phyloP scores from a whole-genome alignment of 2,113 vertebrate genomes.

The Epinephelus fuscoguttatus region DNA sequence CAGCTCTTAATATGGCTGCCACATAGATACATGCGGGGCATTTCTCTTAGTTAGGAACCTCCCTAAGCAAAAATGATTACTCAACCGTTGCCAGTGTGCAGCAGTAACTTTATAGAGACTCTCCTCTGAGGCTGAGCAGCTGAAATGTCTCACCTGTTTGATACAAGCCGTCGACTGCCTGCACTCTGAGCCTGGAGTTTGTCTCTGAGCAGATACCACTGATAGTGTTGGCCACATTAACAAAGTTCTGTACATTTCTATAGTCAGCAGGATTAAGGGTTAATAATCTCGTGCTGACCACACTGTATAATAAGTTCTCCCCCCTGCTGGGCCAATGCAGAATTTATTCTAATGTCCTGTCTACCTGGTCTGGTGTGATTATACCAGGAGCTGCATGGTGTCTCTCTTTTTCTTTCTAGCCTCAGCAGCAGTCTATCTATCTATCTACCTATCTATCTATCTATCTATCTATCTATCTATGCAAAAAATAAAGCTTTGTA shows the following conservation, averaged over 20 bases:
- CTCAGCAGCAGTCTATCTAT: too few relatives aligned
- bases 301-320: neutral
- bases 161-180: neutral
- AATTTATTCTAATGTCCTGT: constrained; percentile 7
- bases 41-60: too few relatives aligned
- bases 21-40: too few relatives aligned
- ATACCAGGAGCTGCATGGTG: neutral
- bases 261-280: neutral
- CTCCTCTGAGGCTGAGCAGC: neutral
- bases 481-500: neutral
- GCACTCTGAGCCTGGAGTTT: neutral
- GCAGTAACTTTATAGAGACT: neutral
- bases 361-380: constrained; percentile 21
- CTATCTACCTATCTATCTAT: too few relatives aligned
- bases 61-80: too few relatives aligned
- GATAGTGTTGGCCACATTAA: neutral
- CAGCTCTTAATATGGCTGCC: too few relatives aligned
- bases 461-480: too few relatives aligned
- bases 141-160: neutral
- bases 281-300: neutral
- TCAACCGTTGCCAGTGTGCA: neutral
- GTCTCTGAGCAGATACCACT: neutral
- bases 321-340: neutral
- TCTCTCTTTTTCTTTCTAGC: neutral
- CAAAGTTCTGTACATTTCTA: too few relatives aligned